Base-by-base conservation (phyloP, 2,888 invertebrate genomes). In the Halictus quadricinctus region DNA sequence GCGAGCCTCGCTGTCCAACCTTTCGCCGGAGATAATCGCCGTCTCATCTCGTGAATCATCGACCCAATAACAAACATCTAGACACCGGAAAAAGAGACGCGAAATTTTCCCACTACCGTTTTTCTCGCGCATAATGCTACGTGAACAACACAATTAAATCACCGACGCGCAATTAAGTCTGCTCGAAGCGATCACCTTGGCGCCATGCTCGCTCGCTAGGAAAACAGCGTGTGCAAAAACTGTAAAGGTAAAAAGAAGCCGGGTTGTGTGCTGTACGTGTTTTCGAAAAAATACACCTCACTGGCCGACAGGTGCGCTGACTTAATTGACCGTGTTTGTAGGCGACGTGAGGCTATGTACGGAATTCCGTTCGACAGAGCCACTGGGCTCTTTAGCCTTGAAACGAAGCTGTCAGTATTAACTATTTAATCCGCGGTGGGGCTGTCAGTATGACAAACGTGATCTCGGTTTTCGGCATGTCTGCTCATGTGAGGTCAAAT, bases 281-380 rank as follows among this genome's bases (percentile, higher is more conserved):
- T 41, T 58, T 29, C 36, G 48, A 50, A 87, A 83, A 83, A 83
- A 79, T 78, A 43, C 25, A 58, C 50, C 60, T 77, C 77, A 64
- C 79, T 79, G 50, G 69, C 41, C 72, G 87, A 81, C 81, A 80
- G 84, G 79, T 81, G 81, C 69, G 48, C 75, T 54, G 77, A 77
- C 74, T 83, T 86, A 86, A 87, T 83, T 87, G 86, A 77, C 70
- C 48, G 79, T 74, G 72, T 87, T 87, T 76, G 77, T 79, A 41
- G 64, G 73, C 48, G 70, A 79, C 75, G 83, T 60, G 78, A 76
- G 29, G 43, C 75, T 80, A 87, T 36, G 83, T 64, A 8, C 15
- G 72, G 78, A 80, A 86, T 86, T 87, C 70, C 36, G 50, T 76
- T 76, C 72, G 60, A 78, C 48, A 46, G 76, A 58, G 69, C 25